A percentile compares a stretch with the other conserved stretches of the same genome.
These are phyloP conservation scores for Drosophila phalerata DNA, from an alignment of 2,888 invertebrate genomes.

Conservation along the genomic window DNA sequence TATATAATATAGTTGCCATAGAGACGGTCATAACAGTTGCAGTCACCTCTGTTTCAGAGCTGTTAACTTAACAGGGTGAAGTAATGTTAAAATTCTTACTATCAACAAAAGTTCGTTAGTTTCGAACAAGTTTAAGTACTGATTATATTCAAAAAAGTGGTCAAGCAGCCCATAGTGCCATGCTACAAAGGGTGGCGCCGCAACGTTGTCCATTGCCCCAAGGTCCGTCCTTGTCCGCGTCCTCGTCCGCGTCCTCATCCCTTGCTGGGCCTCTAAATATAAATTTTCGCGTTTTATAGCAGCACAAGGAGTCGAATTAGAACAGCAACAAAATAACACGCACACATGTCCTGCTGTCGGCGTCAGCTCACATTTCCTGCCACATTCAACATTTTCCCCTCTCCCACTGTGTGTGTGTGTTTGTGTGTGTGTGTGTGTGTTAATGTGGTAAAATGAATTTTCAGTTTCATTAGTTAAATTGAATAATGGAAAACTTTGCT, in stretches of 20 bases:
- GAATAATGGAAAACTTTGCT: slow-evolving; percentile 83
- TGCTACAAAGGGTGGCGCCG: slow-evolving; percentile 36
- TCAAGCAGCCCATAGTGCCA: too few relatives aligned
- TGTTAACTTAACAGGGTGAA: too few relatives aligned
- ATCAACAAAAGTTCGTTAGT: too few relatives aligned
- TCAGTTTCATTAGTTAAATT: slow-evolving; percentile 85
- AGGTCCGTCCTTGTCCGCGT: neutral
- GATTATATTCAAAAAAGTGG: too few relatives aligned
- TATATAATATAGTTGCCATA: too few relatives aligned
- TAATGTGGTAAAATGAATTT: slow-evolving; percentile 83
- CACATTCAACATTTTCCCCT: slow-evolving; percentile 43
- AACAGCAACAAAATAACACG: slow-evolving; percentile 57
- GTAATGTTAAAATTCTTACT: too few relatives aligned
- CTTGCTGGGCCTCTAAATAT: slow-evolving; percentile 55
- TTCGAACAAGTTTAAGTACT: too few relatives aligned
- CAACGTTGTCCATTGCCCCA: slow-evolving; percentile 12
- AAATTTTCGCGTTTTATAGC: slow-evolving; percentile 80
- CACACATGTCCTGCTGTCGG: slow-evolving; percentile 75
- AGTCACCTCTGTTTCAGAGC: too few relatives aligned
- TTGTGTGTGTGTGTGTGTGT: slow-evolving; percentile 66
- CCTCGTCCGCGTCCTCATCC: neutral
- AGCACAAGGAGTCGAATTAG: slow-evolving; percentile 36
- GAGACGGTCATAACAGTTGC: too few relatives aligned
- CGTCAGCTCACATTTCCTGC: slow-evolving; percentile 74
- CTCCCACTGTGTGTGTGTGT: slow-evolving; percentile 21